Base-by-base conservation (phyloP, 1,140 invertebrate genomes). In the Gryllus bimaculatus region DNA sequence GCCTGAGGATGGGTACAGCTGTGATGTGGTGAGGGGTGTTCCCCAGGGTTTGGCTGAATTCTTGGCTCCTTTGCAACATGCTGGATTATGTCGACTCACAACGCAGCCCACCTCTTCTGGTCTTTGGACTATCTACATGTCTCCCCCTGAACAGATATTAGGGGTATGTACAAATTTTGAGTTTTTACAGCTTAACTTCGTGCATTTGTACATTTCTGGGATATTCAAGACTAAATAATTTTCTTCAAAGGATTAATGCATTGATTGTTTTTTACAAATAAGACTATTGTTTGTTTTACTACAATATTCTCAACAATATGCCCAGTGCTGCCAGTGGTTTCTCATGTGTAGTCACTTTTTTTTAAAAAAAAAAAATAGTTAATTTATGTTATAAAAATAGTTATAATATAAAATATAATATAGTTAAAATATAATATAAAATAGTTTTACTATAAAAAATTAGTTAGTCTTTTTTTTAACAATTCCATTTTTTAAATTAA, bases 1-100 rank as follows among this genome's bases (percentile, higher is more conserved):
- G 15, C 98, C 98, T 0, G 96, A 98, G 84, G 98, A 99, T 88
- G 98, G 98, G 15, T 99, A 99, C 87, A 97, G 96, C 83, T 98
- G 96, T 86, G 97, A 99, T 87, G 95, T 98, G 73, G 95, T 97
- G 75, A 88, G 94, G 77, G 96, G 96, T 49, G 92, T 98, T 75
- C 97, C 97, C 21, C 92, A 93, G n/a, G 96, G 96, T 8, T 87
- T 99, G 39, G 92, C 94, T 0, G 97, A 99, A 84, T 98, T 98
- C 85, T 87, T 99, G 39, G 91, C 93, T 78, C 96, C 96, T 6
- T 87, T 98, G 26, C 93, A 96, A 84, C 91, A 92, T 76, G 92
- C 93, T 75, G 94, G 95, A 8, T 89, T 98, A 48, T 98, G 97
- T 84, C 90, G 95, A 7, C 89, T 98, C 83, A 94, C 95, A 15